Evolutionary conservation across 2,113 vertebrate species (phyloP).

Genomic region (Mirza zaza): DNA sequence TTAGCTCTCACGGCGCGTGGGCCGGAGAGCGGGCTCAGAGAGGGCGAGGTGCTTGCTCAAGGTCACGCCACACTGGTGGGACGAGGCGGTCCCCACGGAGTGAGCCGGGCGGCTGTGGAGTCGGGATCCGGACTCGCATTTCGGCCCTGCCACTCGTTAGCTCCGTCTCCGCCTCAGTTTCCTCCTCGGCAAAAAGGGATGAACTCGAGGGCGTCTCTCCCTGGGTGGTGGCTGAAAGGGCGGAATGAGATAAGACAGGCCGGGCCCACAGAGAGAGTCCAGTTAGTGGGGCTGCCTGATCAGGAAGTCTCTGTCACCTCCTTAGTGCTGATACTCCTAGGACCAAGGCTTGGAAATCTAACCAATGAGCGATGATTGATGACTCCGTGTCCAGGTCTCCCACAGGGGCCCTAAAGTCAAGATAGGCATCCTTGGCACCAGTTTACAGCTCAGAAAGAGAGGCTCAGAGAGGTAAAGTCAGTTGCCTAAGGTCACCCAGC

Average conservation of each 20-base stretch:
- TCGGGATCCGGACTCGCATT: neutral
- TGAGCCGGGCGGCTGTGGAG: neutral
- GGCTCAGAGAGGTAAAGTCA: neutral
- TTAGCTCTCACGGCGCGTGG: neutral
- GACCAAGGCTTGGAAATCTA: neutral
- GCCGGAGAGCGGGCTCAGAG: neutral
- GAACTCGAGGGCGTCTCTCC: neutral
- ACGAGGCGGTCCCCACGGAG: neutral
- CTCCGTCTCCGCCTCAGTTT: neutral
- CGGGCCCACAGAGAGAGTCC: neutral
- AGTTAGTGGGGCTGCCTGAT: neutral
- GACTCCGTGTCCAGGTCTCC: neutral
- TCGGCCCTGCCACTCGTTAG: neutral
- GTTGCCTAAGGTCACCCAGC: neutral
- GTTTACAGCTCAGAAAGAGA: neutral
- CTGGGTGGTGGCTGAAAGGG: neutral
- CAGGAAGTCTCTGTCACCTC: neutral
- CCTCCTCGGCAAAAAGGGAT: neutral
- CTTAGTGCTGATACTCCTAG: neutral
- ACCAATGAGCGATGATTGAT: neutral
- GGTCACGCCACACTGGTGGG: conserved; percentile 7
- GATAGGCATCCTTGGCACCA: neutral
- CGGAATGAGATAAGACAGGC: neutral
- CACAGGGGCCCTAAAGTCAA: neutral
- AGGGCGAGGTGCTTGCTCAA: conserved; percentile 25